Evolutionary conservation across 2,888 invertebrate genomes (phyloP), one percentile per base, ranked within the genome.

Genomic region (Eugnorisma glareosa): DNA sequence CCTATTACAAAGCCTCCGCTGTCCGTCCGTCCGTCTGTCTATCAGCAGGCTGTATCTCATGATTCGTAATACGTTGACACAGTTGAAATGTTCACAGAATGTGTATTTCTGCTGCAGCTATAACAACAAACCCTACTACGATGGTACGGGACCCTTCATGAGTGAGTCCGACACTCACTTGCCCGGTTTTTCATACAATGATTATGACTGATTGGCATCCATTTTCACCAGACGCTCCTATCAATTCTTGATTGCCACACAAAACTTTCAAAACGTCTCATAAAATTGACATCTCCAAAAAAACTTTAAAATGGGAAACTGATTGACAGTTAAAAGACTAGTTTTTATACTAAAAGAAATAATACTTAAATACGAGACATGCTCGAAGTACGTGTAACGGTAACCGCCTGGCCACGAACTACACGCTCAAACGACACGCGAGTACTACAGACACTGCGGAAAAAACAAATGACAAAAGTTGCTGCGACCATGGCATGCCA

Each of bases 261-360:
- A 51, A 70, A 73, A 54, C 64, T 81, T 83, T 72, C 61, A 77
- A 72, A 72, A 77, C 59, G 37, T 69, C 18, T 69, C 31, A 63
- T 67, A 63, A 76, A 73, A 66, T 66, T 54, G 45, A n/a, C 15
- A 61, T 66, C 2, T 35, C 15, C 11, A 70, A 78, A 73, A 67
- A 66, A 40, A n/a, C 11, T 1, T 66, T 31, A 43, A 59, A 82
- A 51, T 59, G 15, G 57, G 45, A 67, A 81, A 13, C 31, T 71
- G 57, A 83, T 70, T 61, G 83, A 43, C 59, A 31, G 64, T 13
- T 37, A 75, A 37, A 67, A 7, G 11, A 35, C 21, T 7, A 8
- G 79, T 75, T 63, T 79, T 82, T 80, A 69, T 51, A 28, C 35
- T n/a, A 40, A n/a, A 40, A 63, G n/a, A 4, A 64, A n/a, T 18